Evolutionary conservation across 1,140 invertebrate genomes (phyloP).

Genomic region (Luehdorfia chinensis): DNA sequence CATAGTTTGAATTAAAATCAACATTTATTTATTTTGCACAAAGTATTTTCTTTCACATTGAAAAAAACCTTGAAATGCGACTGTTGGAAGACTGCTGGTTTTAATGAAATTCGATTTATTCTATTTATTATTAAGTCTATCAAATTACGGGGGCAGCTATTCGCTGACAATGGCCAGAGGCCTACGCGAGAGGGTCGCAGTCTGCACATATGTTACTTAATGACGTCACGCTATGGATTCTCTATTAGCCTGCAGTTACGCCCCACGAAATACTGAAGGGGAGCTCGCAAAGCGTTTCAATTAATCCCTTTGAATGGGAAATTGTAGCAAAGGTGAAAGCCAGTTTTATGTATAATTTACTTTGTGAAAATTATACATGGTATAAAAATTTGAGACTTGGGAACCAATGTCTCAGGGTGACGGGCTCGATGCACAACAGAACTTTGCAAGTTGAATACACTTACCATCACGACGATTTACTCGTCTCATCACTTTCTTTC

Average conservation of each 20-base stretch:
- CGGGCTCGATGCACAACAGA: slow-evolving; percentile 7
- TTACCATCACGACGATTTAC: too few species aligned
- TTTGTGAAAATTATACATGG: too few species aligned
- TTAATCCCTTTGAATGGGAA: slow-evolving; percentile 18
- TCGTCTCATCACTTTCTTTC: too few species aligned
- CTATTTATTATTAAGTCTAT: slow-evolving; percentile 7
- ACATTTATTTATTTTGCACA: too few species aligned
- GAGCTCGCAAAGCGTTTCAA: slow-evolving; percentile 20
- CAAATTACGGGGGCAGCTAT: slow-evolving; percentile 9
- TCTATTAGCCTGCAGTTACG: slow-evolving; percentile 21
- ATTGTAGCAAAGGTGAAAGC: slow-evolving; percentile 10
- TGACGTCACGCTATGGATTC: slow-evolving; percentile 36
- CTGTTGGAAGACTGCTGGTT: not conserved
- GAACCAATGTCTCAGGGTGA: too few species aligned
- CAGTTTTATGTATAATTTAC: too few species aligned
- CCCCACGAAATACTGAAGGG: slow-evolving; percentile 21
- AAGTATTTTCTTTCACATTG: too few species aligned
- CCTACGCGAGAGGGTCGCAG: slow-evolving; percentile 5
- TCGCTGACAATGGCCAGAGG: slow-evolving; percentile 11
- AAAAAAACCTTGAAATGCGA: too few species aligned
- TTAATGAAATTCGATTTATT: not conserved
- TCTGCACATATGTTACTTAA: slow-evolving; percentile 39
- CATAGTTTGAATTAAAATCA: too few species aligned
- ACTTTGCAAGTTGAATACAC: too few species aligned
- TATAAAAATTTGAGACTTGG: too few species aligned